Evolutionary conservation across 1,140 invertebrate genomes (phyloP).

Genomic region (Parapsyche elsis): DNA sequence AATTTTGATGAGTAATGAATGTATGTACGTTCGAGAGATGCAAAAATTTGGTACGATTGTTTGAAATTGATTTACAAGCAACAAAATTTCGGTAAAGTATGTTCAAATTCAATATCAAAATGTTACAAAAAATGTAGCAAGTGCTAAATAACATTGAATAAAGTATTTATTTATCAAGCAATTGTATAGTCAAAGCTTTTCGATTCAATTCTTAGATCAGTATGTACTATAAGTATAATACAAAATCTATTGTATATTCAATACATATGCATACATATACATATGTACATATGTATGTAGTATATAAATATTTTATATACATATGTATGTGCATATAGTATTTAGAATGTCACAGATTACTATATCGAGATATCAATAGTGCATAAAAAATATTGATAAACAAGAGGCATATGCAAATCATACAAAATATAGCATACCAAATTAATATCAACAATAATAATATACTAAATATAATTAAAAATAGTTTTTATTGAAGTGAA

Average conservation of each 20-base stretch:
- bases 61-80: not conserved
- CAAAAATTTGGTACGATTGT: not conserved
- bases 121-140: not conserved
- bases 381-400: conserved; percentile 19
- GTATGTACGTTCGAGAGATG: not conserved
- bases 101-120: not conserved
- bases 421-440: not conserved
- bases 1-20: not conserved
- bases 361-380: conserved; percentile 11
- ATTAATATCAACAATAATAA: too few relatives aligned
- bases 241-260: not conserved
- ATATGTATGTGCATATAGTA: not conserved
- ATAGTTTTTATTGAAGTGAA: too few relatives aligned
- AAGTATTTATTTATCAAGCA: not conserved
- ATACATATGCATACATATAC: too few relatives aligned
- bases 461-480: too few relatives aligned
- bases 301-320: conserved; percentile 13
- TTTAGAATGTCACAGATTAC: too few relatives aligned
- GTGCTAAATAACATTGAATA: not conserved
- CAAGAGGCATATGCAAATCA: not conserved
- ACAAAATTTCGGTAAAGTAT: not conserved
- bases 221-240: not conserved
- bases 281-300: conserved; percentile 3
- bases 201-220: not conserved
- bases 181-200: conserved; percentile 32